phyloP scores from a whole-genome alignment of 2,797 vertebrate species.

The Streptopelia turtur region DNA sequence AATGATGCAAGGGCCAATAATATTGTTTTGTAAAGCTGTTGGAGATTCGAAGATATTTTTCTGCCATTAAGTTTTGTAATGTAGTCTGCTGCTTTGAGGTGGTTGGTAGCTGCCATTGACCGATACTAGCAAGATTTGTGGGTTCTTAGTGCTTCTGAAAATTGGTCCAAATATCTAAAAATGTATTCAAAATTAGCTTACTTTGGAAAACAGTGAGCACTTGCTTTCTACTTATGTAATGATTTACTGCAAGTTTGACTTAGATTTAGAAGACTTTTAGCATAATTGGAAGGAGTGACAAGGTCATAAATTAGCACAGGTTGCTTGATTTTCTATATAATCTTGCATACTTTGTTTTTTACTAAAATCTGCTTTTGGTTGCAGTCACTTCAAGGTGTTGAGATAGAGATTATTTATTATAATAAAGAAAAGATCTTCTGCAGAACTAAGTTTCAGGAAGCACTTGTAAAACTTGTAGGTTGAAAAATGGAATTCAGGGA shows the following conservation, averaged over 20 bases:
- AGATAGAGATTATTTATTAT: background rate
- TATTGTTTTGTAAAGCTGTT: background rate
- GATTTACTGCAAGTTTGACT: background rate
- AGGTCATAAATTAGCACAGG: background rate
- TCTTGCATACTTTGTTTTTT: background rate
- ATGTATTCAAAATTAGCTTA: background rate
- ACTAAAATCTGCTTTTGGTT: background rate
- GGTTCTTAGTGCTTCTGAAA: background rate
- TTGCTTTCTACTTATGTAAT: background rate
- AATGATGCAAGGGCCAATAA: background rate
- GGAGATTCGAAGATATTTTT: background rate
- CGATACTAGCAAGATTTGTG: background rate
- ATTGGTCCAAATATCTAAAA: background rate
- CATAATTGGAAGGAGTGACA: background rate
- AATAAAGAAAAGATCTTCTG: background rate
- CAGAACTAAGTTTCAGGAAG: background rate
- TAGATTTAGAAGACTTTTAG: background rate
- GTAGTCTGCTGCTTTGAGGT: background rate
- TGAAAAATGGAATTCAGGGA: constrained; percentile 20
- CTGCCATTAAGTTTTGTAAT: background rate
- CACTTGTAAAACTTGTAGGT: background rate
- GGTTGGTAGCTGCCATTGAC: background rate
- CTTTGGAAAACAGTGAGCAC: background rate
- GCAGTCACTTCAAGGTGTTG: background rate
- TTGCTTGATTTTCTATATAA: background rate